Percentiles rank a stretch among this genome's conserved stretches.
Conservation (phyloP, 2,113 vertebrate species). For the Ardeotis arabs region DNA sequence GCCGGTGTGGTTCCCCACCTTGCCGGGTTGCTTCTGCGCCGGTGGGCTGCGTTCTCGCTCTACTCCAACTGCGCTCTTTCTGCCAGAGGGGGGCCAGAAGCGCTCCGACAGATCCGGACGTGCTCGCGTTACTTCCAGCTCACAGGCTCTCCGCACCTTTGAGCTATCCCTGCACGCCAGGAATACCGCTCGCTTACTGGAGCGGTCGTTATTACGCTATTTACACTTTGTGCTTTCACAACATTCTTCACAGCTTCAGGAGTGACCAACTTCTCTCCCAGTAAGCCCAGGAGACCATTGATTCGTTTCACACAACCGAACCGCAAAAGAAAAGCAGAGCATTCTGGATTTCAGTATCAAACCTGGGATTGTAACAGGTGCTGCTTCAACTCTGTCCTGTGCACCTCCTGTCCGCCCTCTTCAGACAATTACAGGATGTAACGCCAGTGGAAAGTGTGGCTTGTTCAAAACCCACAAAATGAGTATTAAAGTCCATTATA, state of each 20-base stretch:
- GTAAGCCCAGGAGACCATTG: neutral
- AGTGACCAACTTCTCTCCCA: neutral
- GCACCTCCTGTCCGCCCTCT: neutral
- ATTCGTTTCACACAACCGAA: neutral
- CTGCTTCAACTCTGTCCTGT: neutral
- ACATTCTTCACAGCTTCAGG: neutral
- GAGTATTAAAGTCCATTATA: neutral
- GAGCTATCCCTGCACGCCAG: fast-evolving
- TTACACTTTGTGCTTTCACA: neutral
- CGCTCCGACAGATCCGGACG: fast-evolving
- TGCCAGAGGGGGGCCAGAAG: neutral
- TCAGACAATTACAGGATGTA: neutral
- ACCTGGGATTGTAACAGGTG: neutral
- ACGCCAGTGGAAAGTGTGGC: neutral
- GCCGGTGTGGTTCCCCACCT: neutral
- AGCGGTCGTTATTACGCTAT: neutral
- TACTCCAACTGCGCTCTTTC: neutral
- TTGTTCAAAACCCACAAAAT: neutral
- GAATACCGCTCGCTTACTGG: fast-evolving
- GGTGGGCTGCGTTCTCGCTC: fast-evolving
- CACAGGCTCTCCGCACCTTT: neutral
- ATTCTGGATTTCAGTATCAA: neutral
- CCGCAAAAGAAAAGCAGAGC: neutral
- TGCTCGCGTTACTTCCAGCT: neutral
- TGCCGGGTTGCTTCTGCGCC: neutral